Conservation (phyloP, 2,888 invertebrate genomes). For the Metopia argyrocephala region DNA sequence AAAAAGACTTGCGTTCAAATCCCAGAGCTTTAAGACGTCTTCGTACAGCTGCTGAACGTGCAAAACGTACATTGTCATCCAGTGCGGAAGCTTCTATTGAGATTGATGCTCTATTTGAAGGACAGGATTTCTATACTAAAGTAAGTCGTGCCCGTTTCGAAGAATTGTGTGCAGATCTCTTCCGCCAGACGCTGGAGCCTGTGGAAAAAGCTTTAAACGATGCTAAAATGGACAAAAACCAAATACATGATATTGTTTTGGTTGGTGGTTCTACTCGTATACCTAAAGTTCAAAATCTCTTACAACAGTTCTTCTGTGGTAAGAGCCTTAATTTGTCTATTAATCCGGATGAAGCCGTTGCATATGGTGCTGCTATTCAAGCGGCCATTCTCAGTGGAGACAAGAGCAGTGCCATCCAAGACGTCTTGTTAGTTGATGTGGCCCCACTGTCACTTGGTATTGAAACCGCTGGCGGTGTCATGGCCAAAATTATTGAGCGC, state of each 20-base stretch:
- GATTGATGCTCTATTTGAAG: slow-evolving; percentile 87
- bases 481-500: slow-evolving; percentile 87
- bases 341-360: slow-evolving; percentile 90
- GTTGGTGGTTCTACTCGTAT: slow-evolving; percentile 91
- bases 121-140: slow-evolving; percentile 86
- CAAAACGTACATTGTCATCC: slow-evolving; percentile 87
- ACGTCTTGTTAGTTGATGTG: slow-evolving; percentile 85
- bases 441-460: slow-evolving; percentile 86
- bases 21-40: slow-evolving; percentile 84
- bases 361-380: slow-evolving; percentile 87
- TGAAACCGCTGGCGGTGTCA: slow-evolving; percentile 90
- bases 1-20: slow-evolving; percentile 84
- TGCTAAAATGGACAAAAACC: slow-evolving; percentile 87
- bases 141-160: slow-evolving; percentile 86
- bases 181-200: slow-evolving; percentile 86
- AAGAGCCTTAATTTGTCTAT: slow-evolving; percentile 86
- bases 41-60: slow-evolving; percentile 87
- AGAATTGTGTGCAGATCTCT: slow-evolving; percentile 85
- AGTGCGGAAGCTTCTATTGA: slow-evolving; percentile 87
- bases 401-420: slow-evolving; percentile 86
- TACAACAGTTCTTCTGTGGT: slow-evolving; percentile 87
- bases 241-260: slow-evolving; percentile 88
- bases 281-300: slow-evolving; percentile 86
- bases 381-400: slow-evolving; percentile 86
- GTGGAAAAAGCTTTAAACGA: slow-evolving; percentile 89